Evolutionary conservation across 1,140 invertebrate genomes (phyloP).

Genomic region (Cyphomyrmex costatus): DNA sequence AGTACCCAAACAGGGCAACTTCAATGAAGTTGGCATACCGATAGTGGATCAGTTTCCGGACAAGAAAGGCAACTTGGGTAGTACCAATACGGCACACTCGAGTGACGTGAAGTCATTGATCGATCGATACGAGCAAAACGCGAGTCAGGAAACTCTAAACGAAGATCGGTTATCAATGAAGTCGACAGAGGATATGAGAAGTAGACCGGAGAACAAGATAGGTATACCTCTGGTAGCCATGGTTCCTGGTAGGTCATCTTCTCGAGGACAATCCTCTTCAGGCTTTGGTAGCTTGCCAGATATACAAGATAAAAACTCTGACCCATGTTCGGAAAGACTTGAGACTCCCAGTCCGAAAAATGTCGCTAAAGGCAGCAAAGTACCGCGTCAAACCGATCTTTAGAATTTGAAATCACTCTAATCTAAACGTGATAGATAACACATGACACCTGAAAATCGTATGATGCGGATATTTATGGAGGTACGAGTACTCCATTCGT

Average conservation of each 20-base stretch:
- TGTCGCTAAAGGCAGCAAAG: conserved; percentile 55
- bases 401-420: conserved; percentile 48
- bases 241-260: conserved; percentile 70
- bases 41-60: conserved; percentile 66
- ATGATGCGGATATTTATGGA: conserved; percentile 19
- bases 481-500: background rate
- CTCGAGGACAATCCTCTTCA: conserved; percentile 79
- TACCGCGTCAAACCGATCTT: conserved; percentile 75
- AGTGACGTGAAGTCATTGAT: conserved; percentile 71
- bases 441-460: background rate
- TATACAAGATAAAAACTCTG: conserved; percentile 66
- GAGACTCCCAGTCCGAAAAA: conserved; percentile 74
- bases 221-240: conserved; percentile 67
- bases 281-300: conserved; percentile 81
- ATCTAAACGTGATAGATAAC: background rate
- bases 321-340: conserved; percentile 46
- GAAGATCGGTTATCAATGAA: conserved; percentile 56
- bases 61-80: conserved; percentile 27
- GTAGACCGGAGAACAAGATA: conserved; percentile 52
- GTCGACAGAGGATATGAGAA: conserved; percentile 65
- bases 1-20: conserved; percentile 76
- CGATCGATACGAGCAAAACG: conserved; percentile 66
- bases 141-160: conserved; percentile 63
- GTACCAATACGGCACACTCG: conserved; percentile 26
- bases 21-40: conserved; percentile 85